phyloP scores from a whole-genome alignment of 2,888 invertebrate genomes.

The Nasonovia ribisnigri region DNA sequence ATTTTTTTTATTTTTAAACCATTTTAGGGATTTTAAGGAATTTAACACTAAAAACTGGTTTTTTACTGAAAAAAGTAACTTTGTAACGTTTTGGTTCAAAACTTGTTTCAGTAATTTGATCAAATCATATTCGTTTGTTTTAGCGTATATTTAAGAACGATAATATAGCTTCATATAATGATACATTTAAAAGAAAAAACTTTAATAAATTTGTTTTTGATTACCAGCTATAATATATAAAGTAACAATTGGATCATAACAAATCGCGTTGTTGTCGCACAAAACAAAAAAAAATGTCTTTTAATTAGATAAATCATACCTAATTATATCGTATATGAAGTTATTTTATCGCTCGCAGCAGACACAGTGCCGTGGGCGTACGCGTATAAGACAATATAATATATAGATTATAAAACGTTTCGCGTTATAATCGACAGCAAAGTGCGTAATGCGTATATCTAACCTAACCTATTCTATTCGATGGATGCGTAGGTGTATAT shows the following conservation, averaged over 20 bases:
- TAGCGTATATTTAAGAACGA: too few species aligned
- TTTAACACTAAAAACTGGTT: too few species aligned
- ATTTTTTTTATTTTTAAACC: too few species aligned
- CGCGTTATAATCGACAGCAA: background rate
- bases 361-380: background rate
- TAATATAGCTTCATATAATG: too few species aligned
- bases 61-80: too few species aligned
- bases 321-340: background rate
- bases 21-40: too few species aligned
- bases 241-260: background rate
- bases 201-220: background rate
- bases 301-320: background rate
- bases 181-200: too few species aligned
- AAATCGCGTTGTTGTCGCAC: background rate
- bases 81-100: too few species aligned
- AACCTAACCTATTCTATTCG: background rate
- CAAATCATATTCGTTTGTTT: too few species aligned
- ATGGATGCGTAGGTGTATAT: background rate
- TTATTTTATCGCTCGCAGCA: background rate
- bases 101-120: too few species aligned
- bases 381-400: too few species aligned
- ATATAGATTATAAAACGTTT: background rate
- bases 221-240: background rate
- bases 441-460: too few species aligned
- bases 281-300: background rate